Percentiles rank a stretch among this genome's conserved stretches.
Conservation (phyloP, 2,888 invertebrate genomes). For the Lasius platythorax region DNA sequence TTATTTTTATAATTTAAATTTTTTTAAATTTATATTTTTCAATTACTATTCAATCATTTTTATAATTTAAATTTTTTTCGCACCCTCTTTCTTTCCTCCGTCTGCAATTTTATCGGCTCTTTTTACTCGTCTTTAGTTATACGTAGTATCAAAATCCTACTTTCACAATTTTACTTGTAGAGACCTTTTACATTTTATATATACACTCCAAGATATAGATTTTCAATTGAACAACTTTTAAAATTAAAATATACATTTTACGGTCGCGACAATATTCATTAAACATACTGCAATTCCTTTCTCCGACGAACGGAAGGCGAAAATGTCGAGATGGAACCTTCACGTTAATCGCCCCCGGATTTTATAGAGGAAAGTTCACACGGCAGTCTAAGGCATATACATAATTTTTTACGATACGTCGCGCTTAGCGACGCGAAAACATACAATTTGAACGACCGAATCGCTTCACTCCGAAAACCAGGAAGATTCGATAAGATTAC, state of each 20-base stretch:
- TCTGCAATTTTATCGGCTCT: not conserved
- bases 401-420: not conserved
- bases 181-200: not conserved
- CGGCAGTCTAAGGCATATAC: not conserved
- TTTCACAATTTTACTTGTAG: not conserved
- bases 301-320: not conserved
- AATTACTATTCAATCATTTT: no score
- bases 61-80: not conserved
- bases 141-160: not conserved
- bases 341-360: not conserved
- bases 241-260: not conserved
- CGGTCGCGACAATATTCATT: not conserved
- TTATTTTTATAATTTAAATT: no score
- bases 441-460: not conserved
- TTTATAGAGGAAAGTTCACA: not conserved
- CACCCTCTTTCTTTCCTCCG: not conserved
- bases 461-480: not conserved
- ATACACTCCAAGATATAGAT: not conserved
- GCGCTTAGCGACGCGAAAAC: not conserved
- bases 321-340: not conserved
- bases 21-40: no score
- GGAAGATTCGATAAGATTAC: not conserved
- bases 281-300: not conserved
- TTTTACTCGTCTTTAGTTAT: not conserved
- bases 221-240: not conserved